phyloP scores from a whole-genome alignment of 2,797 vertebrate genomes.

The Sebastes vulpes region DNA sequence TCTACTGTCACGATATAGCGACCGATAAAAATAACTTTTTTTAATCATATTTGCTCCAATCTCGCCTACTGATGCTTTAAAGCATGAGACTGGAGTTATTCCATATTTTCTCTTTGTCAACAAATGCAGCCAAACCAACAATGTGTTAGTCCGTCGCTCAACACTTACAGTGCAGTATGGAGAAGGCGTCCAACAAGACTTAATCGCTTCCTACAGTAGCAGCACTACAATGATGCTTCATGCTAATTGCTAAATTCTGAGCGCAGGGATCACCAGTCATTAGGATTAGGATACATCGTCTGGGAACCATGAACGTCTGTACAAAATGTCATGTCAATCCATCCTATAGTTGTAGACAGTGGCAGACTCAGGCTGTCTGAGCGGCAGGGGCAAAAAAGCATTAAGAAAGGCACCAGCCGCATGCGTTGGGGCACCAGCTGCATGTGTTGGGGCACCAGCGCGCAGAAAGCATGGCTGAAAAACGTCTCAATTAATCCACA shows the following conservation, averaged over 20 bases:
- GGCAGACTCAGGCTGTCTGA: background rate
- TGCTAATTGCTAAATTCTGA: background rate
- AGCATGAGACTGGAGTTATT: too few species aligned
- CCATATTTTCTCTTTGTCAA: too few species aligned
- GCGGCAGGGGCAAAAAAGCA: background rate
- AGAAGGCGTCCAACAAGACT: background rate
- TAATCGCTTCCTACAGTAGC: background rate
- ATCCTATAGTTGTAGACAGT: background rate
- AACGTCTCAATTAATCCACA: too few species aligned
- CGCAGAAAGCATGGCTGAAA: background rate
- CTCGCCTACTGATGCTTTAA: too few species aligned
- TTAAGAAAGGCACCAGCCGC: background rate
- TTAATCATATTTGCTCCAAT: too few species aligned
- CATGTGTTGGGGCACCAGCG: background rate
- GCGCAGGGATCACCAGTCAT: background rate
- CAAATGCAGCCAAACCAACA: too few species aligned
- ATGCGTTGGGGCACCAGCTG: too few species aligned
- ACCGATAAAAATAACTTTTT: too few species aligned
- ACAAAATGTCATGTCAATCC: background rate
- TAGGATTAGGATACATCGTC: background rate
- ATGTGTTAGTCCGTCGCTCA: too few species aligned
- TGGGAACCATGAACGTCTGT: background rate
- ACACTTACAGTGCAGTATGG: too few species aligned
- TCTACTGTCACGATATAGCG: too few species aligned
- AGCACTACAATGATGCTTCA: background rate